These are phyloP conservation scores for Melozone crissalis DNA, from an alignment of 2,113 vertebrate species.

Conservation along the genomic window DNA sequence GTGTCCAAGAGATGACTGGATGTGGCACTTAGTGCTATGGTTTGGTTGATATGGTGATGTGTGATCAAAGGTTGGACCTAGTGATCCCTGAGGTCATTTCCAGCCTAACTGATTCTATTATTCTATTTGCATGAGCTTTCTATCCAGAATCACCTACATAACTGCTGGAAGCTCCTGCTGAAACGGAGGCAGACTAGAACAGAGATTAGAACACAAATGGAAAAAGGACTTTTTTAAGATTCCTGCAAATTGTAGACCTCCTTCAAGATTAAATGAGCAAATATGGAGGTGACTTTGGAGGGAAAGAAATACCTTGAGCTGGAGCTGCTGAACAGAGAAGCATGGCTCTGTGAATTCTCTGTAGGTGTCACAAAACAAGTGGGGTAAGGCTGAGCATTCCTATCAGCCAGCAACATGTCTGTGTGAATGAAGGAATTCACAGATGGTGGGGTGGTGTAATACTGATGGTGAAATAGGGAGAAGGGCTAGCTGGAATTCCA, in stretches of 20 bases:
- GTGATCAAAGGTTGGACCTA: not conserved
- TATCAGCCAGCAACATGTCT: accelerated
- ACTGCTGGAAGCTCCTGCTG: not conserved
- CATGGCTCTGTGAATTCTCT: not conserved
- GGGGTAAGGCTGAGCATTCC: not conserved
- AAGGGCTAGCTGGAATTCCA: not conserved
- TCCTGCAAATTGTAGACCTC: not conserved
- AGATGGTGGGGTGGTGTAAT: not conserved
- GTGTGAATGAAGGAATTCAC: not conserved
- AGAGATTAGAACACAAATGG: not conserved
- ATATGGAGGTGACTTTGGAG: not conserved
- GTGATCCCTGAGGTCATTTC: not conserved
- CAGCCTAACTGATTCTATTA: not conserved
- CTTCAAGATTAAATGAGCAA: not conserved
- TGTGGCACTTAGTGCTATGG: not conserved
- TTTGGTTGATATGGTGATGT: not conserved
- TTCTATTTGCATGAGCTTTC: not conserved
- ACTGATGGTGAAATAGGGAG: not conserved
- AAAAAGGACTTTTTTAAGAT: not conserved
- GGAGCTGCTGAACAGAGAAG: not conserved
- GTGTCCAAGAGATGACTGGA: not conserved
- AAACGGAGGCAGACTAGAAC: not conserved
- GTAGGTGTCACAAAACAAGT: not conserved
- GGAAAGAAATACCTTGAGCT: not conserved
- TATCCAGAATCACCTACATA: not conserved